phyloP scores from a whole-genome alignment of 2,888 invertebrate genomes.

The Hypolimnas misippus region DNA sequence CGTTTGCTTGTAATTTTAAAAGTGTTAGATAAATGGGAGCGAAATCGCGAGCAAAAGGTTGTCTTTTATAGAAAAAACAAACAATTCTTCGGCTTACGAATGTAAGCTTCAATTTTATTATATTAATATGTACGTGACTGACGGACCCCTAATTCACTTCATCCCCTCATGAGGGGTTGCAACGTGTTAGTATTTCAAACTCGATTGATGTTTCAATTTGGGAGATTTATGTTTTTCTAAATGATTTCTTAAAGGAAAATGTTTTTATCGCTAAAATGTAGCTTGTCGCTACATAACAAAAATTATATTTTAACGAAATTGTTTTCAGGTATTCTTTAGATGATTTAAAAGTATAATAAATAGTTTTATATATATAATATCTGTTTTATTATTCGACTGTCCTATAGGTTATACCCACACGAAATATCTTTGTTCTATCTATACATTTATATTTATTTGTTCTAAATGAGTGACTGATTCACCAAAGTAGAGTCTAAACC shows the following conservation, averaged over 20 bases:
- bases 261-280: neutral
- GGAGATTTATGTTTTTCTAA: conserved; percentile 29
- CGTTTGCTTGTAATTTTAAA: no score
- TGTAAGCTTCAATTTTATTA: conserved; percentile 32
- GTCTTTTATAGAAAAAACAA: no score
- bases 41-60: no score
- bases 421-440: no score
- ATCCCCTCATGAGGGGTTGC: conserved; percentile 35
- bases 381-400: no score
- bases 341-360: no score
- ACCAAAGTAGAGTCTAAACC: no score
- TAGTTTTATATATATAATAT: no score
- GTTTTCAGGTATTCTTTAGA: neutral
- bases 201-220: conserved; percentile 35
- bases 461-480: no score
- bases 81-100: conserved; percentile 6
- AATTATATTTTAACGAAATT: neutral
- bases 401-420: no score
- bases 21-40: no score
- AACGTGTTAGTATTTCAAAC: conserved; percentile 29
- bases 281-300: neutral
- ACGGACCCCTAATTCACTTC: conserved; percentile 59
- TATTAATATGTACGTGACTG: conserved; percentile 52
- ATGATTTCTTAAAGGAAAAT: conserved; percentile 10
- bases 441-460: no score